phyloP scores from a whole-genome alignment of 2,888 invertebrate genomes.

The Lithophane ornitopus region DNA sequence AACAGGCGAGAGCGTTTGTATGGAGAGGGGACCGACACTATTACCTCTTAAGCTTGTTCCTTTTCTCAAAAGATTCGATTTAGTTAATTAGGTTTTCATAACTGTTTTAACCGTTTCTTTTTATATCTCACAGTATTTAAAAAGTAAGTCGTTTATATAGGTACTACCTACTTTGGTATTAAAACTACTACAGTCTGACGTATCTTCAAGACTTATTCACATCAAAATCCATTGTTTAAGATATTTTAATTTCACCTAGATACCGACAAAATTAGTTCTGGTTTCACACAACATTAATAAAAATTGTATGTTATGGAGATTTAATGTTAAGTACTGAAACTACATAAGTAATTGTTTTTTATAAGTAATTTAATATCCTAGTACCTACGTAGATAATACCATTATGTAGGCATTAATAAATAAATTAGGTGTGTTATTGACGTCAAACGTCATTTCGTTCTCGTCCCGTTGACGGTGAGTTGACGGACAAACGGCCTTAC shows the following conservation, averaged over 20 bases:
- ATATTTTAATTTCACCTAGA: slow-evolving; percentile 14
- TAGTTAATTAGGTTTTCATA: not conserved
- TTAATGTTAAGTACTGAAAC: slow-evolving; percentile 15
- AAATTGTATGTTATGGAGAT: slow-evolving; percentile 1
- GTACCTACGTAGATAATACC: not conserved
- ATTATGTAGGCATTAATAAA: slow-evolving; percentile 1
- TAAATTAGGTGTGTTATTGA: not conserved
- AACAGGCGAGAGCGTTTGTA: no score
- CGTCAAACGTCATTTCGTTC: not conserved
- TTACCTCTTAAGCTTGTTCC: no score
- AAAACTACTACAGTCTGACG: not conserved
- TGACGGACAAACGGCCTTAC: no score
- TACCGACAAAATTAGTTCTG: slow-evolving; percentile 16
- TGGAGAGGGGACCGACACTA: no score
- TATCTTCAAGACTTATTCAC: not conserved
- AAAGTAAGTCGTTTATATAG: not conserved
- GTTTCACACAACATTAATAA: slow-evolving; percentile 30
- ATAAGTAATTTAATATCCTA: slow-evolving; percentile 11
- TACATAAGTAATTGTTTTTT: slow-evolving; percentile 31
- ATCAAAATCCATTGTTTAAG: slow-evolving; percentile 21
- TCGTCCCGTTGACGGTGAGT: no score
- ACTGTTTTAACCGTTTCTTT: not conserved
- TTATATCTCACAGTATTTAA: not conserved
- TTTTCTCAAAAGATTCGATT: not conserved
- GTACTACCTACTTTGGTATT: not conserved